Conservation (phyloP, 1,140 invertebrate genomes). For the Zaprionus camerounensis region DNA sequence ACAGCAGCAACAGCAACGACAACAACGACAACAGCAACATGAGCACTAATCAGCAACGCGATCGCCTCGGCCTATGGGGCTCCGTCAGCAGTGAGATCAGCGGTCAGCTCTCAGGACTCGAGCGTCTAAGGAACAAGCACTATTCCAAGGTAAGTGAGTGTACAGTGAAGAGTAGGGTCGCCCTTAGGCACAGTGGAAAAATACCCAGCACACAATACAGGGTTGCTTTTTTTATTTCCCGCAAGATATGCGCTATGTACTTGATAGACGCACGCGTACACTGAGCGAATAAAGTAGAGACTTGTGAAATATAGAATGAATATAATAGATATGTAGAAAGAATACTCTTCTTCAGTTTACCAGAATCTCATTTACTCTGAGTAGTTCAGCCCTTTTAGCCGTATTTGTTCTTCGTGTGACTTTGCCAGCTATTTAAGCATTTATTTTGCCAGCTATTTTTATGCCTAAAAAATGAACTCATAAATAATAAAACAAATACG, state of each 20-base stretch:
- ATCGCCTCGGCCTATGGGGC: conserved; percentile 73
- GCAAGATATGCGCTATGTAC: conserved; percentile 7
- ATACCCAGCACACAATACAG: conserved; percentile 4
- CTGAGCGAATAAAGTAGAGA: conserved; percentile 5
- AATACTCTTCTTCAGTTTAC: not conserved
- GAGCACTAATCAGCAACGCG: conserved; percentile 51
- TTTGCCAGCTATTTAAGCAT: conserved; percentile 15
- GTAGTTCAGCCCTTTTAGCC: conserved; percentile 12
- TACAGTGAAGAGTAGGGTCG: conserved; percentile 56
- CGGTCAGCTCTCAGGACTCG: conserved; percentile 67
- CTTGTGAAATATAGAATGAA: not conserved
- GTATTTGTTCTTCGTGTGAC: conserved; percentile 6
- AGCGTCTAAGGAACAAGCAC: conserved; percentile 67
- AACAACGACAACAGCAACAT: conserved; percentile 40
- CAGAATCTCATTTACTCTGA: not conserved
- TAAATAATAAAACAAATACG: conserved; percentile 47
- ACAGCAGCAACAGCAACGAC: conserved; percentile 22
- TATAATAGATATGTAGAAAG: too few species aligned
- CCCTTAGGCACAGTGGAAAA: conserved; percentile 4
- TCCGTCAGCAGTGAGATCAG: conserved; percentile 69
- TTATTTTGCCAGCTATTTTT: conserved; percentile 48
- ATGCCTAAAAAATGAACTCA: conserved; percentile 51
- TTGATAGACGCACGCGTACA: conserved; percentile 36
- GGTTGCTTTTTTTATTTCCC: conserved; percentile 30
- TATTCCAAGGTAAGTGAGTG: conserved; percentile 76